phyloP scores from a whole-genome alignment of 2,888 invertebrate species.

The Petrolisthes cinctipes region DNA sequence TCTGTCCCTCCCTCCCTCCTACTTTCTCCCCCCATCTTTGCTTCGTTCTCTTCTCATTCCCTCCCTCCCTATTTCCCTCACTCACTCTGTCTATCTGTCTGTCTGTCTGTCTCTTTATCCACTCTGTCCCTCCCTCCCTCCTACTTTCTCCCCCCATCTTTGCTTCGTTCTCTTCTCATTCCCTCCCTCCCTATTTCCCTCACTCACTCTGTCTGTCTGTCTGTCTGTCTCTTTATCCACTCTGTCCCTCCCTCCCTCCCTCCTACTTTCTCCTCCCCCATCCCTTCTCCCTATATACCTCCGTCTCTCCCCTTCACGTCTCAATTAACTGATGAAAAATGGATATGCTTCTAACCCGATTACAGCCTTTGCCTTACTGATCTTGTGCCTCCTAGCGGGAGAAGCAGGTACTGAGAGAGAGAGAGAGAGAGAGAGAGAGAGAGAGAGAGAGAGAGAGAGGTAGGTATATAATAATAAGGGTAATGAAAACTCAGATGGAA shows the following conservation, averaged over 20 bases:
- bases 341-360: constrained; percentile 37
- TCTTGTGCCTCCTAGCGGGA: not conserved
- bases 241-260: not conserved
- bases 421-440: constrained; percentile 10
- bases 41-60: not conserved
- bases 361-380: not conserved
- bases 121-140: not conserved
- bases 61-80: not conserved
- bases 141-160: not conserved
- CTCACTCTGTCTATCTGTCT: not conserved
- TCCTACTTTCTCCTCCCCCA: not conserved
- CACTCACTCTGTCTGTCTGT: not conserved
- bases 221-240: not conserved
- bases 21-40: not conserved
- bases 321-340: constrained; percentile 55
- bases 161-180: not conserved
- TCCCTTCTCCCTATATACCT: no score
- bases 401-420: not conserved
- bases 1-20: not conserved
- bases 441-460: not conserved
- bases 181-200: not conserved
- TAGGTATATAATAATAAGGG: no score
- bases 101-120: not conserved
- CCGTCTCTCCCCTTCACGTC: not conserved
- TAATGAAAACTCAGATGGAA: no score